phyloP scores from a whole-genome alignment of 1,140 invertebrate genomes.

The Sogatella furcifera region DNA sequence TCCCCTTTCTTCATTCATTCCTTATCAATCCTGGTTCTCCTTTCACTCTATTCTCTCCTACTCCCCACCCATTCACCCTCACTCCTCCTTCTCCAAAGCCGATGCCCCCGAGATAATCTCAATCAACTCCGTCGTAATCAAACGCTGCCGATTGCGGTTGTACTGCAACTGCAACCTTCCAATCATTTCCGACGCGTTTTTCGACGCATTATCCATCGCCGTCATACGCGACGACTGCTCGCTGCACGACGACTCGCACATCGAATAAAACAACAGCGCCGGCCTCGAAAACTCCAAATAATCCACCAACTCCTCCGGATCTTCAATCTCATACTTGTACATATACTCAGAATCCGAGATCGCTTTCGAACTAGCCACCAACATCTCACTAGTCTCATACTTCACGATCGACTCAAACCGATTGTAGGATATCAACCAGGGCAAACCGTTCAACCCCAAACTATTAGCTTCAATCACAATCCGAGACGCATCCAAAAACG shows the following conservation, averaged over 20 bases:
- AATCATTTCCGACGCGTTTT: slow-evolving; percentile 63
- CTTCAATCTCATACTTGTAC: slow-evolving; percentile 36
- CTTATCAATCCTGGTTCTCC: too few species aligned
- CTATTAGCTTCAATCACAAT: slow-evolving; percentile 44
- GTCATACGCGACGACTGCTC: slow-evolving; percentile 62
- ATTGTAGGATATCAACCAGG: slow-evolving; percentile 34
- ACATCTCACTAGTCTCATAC: slow-evolving; percentile 45
- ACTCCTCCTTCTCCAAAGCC: neutral
- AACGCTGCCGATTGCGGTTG: slow-evolving; percentile 58
- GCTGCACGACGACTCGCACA: slow-evolving; percentile 54
- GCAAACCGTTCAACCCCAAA: slow-evolving; percentile 44
- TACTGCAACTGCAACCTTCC: slow-evolving; percentile 51
- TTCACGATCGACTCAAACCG: slow-evolving; percentile 49
- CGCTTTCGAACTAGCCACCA: slow-evolving; percentile 38
- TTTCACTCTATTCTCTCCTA: too few species aligned
- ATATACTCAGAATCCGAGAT: slow-evolving; percentile 35
- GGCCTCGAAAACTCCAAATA: slow-evolving; percentile 55
- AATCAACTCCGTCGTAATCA: slow-evolving; percentile 61
- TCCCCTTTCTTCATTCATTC: too few species aligned
- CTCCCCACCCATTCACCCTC: too few species aligned
- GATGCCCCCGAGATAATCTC: slow-evolving; percentile 63
- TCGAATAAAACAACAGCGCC: slow-evolving; percentile 47
- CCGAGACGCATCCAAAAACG: slow-evolving; percentile 49
- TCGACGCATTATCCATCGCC: slow-evolving; percentile 61
- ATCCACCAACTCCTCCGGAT: slow-evolving; percentile 46